Evolutionary conservation across 1,140 invertebrate genomes (phyloP), one percentile per base, ranked within the genome.

Genomic region (Pissodes strobi): DNA sequence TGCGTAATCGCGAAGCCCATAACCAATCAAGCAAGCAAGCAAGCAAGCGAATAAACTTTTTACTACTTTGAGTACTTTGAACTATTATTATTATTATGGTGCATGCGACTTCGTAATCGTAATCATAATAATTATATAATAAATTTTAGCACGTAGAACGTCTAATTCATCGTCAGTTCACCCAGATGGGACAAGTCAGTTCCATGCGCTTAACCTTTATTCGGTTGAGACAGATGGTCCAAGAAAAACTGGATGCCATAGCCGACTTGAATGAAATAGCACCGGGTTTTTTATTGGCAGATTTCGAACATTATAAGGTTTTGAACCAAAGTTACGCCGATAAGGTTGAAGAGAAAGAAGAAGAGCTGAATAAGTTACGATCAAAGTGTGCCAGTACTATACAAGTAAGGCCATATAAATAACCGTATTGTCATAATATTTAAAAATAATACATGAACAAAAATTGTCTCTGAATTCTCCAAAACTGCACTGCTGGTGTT

Each of bases 331-430:
- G n/a, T 65, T 73, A 66, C 60, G 73, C 8, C 67, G 77, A 69
- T 68, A 80, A 71, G 70, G 75, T 78, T 13, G 76, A 78, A 38
- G 76, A 78, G 43, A 65, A 73, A 43, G 74, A 78, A 52, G 71
- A 73, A 41, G 74, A 78, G 46, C 58, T 78, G 15, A 61, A 49
- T 5, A 62, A 48, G 15, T 34, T 78, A 13, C 66, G 75, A 62
- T 43, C 37, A 5, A 72, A 72, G 53, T 73, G 73, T 56, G 41
- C 41, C 17, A 65, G 57, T 25, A 68, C 69, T 2, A 72, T 74
- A 15, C 76, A 78, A 59, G 65, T 68, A 53, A 19, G 27, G 8
- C 10, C 3, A 27, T 27, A 27, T 27, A 27, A 27, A 27, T 27
- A 27, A 5, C 25, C 25, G 25, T 27, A n/a, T n/a, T n/a, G n/a